phyloP scores from a whole-genome alignment of 1,140 invertebrate genomes.

The Octopus bimaculoides region DNA sequence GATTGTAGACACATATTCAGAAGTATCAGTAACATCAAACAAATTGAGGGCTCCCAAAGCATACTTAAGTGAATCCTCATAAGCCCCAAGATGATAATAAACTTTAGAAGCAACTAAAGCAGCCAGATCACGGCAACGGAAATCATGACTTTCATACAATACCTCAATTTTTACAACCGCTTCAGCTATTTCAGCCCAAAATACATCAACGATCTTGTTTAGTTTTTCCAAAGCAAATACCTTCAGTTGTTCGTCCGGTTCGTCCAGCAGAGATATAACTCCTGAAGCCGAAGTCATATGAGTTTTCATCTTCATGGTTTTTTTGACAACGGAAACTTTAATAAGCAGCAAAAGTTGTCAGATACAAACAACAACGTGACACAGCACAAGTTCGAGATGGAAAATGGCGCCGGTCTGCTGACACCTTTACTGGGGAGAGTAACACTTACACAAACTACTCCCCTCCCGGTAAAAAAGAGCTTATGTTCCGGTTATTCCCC shows the following conservation, averaged over 20 bases:
- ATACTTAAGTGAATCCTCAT: slow-evolving; percentile 92
- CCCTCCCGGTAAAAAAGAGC: no score
- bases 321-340: background rate
- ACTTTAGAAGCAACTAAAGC: slow-evolving; percentile 98
- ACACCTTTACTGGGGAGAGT: background rate
- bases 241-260: slow-evolving; percentile 88
- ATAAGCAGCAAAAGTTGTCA: background rate
- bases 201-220: slow-evolving; percentile 92
- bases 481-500: background rate
- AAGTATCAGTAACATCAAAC: slow-evolving; percentile 89
- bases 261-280: slow-evolving; percentile 92
- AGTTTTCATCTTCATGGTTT: background rate
- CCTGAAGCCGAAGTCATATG: slow-evolving; percentile 66
- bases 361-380: background rate
- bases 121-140: slow-evolving; percentile 84
- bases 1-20: slow-evolving; percentile 95
- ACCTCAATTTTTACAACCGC: slow-evolving; percentile 97
- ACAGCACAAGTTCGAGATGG: background rate
- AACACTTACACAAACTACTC: no score
- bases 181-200: slow-evolving; percentile 98
- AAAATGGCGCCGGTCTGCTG: slow-evolving; percentile 3
- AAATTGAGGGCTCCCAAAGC: slow-evolving; percentile 88
- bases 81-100: slow-evolving; percentile 95
- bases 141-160: slow-evolving; percentile 87
- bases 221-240: slow-evolving; percentile 88